Conservation (phyloP, 2,113 vertebrate genomes). For the Phocoena phocoena region DNA sequence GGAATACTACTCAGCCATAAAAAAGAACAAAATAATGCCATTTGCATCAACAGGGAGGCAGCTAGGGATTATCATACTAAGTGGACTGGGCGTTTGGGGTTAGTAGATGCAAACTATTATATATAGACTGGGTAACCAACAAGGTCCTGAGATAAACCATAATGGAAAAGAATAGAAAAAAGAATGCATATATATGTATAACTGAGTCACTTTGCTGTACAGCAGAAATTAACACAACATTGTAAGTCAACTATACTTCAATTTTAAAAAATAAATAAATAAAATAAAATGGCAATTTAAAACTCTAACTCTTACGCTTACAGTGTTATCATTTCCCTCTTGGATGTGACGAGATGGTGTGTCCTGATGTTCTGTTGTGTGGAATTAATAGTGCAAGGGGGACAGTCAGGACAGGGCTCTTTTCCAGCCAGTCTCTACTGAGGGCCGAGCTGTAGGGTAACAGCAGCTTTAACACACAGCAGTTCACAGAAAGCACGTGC, state of each 20-base stretch:
- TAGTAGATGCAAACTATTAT: neutral
- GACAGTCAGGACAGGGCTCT: too few species aligned
- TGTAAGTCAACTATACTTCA: neutral
- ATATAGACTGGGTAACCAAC: neutral
- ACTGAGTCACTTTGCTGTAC: neutral
- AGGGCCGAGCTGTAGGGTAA: fast-evolving
- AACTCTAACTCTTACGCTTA: neutral
- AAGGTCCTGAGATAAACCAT: neutral
- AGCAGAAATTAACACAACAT: neutral
- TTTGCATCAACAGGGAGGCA: neutral
- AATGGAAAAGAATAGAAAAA: neutral
- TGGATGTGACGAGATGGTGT: fast-evolving
- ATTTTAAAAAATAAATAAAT: neutral
- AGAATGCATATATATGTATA: neutral
- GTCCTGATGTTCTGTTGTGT: neutral
- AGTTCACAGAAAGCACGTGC: too few species aligned
- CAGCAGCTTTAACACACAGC: too few species aligned
- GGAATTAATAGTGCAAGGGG: fast-evolving
- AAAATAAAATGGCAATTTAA: neutral
- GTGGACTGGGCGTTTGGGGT: neutral
- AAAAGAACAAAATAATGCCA: neutral
- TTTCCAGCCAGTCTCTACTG: neutral
- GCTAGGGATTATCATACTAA: neutral
- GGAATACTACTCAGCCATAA: neutral
- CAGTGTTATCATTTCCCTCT: neutral